These are phyloP conservation scores for Tauraco hartlaubi DNA, from an alignment of 2,797 vertebrate species.

Conservation along the genomic window DNA sequence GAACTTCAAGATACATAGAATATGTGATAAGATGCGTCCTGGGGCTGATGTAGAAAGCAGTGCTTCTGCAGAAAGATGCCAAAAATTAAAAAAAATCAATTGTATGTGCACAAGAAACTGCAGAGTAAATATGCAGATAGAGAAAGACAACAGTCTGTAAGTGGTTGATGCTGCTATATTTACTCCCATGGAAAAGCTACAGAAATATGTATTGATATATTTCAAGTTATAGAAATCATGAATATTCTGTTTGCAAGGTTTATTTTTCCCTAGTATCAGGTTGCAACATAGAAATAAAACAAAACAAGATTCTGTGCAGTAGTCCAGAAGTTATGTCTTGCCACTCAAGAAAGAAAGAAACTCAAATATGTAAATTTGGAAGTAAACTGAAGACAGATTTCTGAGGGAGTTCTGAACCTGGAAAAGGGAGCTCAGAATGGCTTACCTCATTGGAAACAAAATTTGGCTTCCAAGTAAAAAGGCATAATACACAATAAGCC, in stretches of 20 bases:
- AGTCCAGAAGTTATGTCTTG: neutral
- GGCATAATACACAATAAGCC: neutral
- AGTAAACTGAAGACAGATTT: neutral
- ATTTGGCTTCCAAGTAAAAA: neutral
- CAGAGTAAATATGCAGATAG: conserved; percentile 4
- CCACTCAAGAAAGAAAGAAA: neutral
- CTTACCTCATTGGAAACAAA: neutral
- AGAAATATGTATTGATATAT: neutral
- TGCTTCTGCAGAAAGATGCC: conserved; percentile 32
- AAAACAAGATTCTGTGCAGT: neutral
- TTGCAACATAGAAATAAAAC: neutral
- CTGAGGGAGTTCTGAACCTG: neutral
- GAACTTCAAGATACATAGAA: neutral
- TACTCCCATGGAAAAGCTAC: neutral
- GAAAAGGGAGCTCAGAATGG: neutral
- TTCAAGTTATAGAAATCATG: neutral
- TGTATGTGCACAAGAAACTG: conserved; percentile 15
- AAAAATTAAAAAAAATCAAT: conserved; percentile 33
- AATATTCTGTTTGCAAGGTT: neutral
- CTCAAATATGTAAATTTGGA: neutral
- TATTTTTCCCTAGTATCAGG: neutral
- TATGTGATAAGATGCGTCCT: conserved; percentile 33
- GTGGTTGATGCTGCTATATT: neutral
- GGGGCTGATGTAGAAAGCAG: conserved; percentile 50
- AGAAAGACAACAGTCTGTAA: neutral